These are phyloP conservation scores for Apis laboriosa DNA, from an alignment of 1,140 invertebrate species.

Conservation along the genomic window DNA sequence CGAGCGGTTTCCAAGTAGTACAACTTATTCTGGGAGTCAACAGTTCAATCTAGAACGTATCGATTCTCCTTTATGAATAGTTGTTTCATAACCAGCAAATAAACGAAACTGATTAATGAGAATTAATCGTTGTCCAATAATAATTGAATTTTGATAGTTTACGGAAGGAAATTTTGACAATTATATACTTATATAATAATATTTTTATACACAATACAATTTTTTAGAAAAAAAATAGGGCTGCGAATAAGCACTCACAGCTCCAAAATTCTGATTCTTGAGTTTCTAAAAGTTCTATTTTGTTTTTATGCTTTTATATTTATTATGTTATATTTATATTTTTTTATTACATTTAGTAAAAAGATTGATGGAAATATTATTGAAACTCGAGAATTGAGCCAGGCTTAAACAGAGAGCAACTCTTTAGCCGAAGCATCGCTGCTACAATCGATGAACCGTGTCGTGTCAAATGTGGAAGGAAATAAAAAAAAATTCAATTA, in stretches of 20 bases:
- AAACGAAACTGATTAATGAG: background rate
- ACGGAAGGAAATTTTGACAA: background rate
- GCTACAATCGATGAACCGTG: slow-evolving; percentile 2
- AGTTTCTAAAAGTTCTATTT: background rate
- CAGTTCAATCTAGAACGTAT: slow-evolving; percentile 32
- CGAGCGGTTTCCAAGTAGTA: slow-evolving; percentile 39
- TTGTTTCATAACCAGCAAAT: slow-evolving; percentile 14
- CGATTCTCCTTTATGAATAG: slow-evolving; percentile 22
- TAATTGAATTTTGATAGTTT: background rate
- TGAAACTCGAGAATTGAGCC: slow-evolving; percentile 12
- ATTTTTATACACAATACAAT: too few species aligned
- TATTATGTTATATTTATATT: background rate
- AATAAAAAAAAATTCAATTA: slow-evolving; percentile 51
- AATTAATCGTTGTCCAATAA: background rate
- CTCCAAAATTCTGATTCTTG: background rate
- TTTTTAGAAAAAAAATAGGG: background rate
- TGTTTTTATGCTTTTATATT: background rate
- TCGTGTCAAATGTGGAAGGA: background rate
- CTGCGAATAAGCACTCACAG: slow-evolving; percentile 5
- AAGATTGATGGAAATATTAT: background rate
- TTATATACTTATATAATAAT: background rate
- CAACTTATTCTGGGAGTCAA: slow-evolving; percentile 44
- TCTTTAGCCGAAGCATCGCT: slow-evolving; percentile 38
- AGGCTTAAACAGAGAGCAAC: background rate
- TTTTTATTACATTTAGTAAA: background rate